These are phyloP conservation scores for Zygaena filipendulae DNA, from an alignment of 2,888 invertebrate genomes.

Conservation along the genomic window DNA sequence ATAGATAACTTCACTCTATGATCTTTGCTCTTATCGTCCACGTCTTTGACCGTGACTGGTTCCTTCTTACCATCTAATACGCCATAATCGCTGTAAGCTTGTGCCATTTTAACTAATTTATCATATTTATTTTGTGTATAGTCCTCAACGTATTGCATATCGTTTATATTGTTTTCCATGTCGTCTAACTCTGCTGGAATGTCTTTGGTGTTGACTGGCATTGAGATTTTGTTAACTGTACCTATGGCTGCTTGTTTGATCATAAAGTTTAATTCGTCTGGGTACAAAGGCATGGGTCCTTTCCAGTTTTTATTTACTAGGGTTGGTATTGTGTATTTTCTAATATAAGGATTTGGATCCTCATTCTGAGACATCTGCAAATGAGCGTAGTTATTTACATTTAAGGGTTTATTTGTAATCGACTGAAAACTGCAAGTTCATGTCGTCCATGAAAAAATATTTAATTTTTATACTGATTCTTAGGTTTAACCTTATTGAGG, in stretches of 20 bases:
- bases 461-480: no score
- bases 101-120: slow-evolving; percentile 35
- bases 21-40: slow-evolving; percentile 15
- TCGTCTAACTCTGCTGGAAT: slow-evolving; percentile 17
- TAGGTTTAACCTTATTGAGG: no score
- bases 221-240: slow-evolving; percentile 20
- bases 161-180: slow-evolving; percentile 20
- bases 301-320: slow-evolving; percentile 43
- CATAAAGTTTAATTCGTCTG: slow-evolving; percentile 39
- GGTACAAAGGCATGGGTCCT: slow-evolving; percentile 40
- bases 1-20: slow-evolving; percentile 19
- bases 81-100: slow-evolving; percentile 58
- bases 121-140: slow-evolving; percentile 33
- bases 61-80: slow-evolving; percentile 37
- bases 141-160: slow-evolving; percentile 40
- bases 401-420: no score
- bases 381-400: no score
- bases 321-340: slow-evolving; percentile 16
- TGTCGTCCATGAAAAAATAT: no score
- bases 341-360: background rate
- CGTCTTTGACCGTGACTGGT: slow-evolving; percentile 21
- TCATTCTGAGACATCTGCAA: no score
- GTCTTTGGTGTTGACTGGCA: slow-evolving; percentile 18
- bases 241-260: slow-evolving; percentile 25
- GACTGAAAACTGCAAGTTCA: no score